Evolutionary conservation across 2,113 vertebrate species (phyloP).

Genomic region (Saimiri boliviensis): DNA sequence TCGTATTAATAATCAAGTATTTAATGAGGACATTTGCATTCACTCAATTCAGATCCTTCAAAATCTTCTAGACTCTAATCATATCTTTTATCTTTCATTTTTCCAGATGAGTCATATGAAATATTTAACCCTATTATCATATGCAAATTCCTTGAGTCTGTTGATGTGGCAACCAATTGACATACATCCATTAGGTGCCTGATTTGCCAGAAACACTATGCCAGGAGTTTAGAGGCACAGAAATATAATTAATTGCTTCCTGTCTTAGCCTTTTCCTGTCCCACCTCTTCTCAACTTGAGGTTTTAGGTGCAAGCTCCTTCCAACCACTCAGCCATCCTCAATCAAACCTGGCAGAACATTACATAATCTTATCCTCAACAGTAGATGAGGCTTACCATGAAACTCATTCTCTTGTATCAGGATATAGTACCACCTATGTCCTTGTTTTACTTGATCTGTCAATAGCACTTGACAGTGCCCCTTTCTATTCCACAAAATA

Average conservation of each 20-base stretch:
- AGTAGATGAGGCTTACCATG: background rate
- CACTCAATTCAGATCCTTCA: background rate
- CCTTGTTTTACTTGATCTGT: background rate
- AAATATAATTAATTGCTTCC: background rate
- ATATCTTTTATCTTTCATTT: conserved; percentile 19
- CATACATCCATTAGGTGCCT: background rate
- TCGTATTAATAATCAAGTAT: conserved; percentile 26
- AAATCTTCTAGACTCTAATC: conserved; percentile 22
- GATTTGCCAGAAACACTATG: background rate
- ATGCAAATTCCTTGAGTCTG: background rate
- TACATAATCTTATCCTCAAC: background rate
- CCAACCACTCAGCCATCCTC: background rate
- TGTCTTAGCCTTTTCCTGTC: accelerated
- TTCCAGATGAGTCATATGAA: conserved; percentile 34
- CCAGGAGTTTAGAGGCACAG: background rate
- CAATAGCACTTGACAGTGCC: background rate
- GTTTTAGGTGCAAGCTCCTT: background rate
- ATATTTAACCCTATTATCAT: background rate
- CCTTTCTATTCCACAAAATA: background rate
- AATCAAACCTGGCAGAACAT: background rate
- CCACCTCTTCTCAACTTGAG: background rate
- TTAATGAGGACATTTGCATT: conserved; percentile 47
- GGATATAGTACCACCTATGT: accelerated
- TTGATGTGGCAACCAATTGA: background rate
- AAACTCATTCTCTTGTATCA: background rate